Base-by-base conservation (phyloP, 2,888 invertebrate species). In the Aricia artaxerxes region DNA sequence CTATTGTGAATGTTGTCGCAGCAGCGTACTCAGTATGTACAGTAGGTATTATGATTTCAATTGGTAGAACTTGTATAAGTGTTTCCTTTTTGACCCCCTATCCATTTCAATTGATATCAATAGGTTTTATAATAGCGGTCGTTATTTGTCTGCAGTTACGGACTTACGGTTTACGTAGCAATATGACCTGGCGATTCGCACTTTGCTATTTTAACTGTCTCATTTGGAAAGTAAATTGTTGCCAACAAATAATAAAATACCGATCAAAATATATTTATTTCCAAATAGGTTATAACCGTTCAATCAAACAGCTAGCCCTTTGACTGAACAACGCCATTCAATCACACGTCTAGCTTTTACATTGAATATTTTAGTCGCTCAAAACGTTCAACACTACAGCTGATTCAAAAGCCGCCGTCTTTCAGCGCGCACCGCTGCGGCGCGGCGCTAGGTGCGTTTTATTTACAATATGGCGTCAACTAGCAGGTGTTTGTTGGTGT, bases 81-180 rank as follows among this genome's bases (percentile, higher is more conserved):
- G 57, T 76, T 76, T 76, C 76, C 76, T 76, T 57, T 57, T 31
- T 76, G 76, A 76, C 76, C 57, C 76, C 35, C 76, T 53, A 76
- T 76, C 35, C 57, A 57, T 35, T 76, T 35, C 76, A 76, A 76
- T 76, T 76, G 53, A 76, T 76, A 76, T 57, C 57, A 76, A 76
- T 76, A 53, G 69, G 38, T 69, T 69, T 35, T 69, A 69, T 38
- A 69, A 69, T 38, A 13, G 69, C 69, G 69, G 38, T 38, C 35
- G 69, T 69, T 13, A 38, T 35, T 38, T 38, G 35, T 35, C 35
- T 69, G 69, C 16, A 38, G 35, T 69, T 16, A 69, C 16, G 11
- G 57, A 38, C 13, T 69, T 16, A 69, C 16, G 11, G 57, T 16
- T 57, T 13, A 57, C 69, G 69, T 38, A 35, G 69, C 35, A 38